Conservation (phyloP, 2,888 invertebrate species). For the Parnassius smintheus region DNA sequence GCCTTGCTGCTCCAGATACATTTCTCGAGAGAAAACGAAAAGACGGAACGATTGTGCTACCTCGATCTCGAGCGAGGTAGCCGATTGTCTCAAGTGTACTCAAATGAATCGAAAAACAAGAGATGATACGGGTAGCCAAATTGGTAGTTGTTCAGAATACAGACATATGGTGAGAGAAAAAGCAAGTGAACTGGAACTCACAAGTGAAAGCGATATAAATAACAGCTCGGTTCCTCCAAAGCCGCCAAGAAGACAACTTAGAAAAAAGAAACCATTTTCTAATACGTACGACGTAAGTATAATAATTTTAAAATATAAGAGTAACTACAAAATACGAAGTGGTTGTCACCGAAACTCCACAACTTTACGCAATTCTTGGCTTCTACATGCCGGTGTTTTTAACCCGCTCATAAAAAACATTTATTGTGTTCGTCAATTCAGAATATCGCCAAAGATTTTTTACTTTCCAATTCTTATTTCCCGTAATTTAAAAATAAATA, state of each 20-base stretch:
- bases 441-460: no score
- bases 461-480: no score
- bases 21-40: slow-evolving; percentile 32
- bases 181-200: slow-evolving; percentile 30
- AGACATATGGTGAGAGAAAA: background rate
- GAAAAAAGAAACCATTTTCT: slow-evolving; percentile 43
- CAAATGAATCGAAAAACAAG: slow-evolving; percentile 30
- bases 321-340: no score
- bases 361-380: no score
- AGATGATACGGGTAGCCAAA: slow-evolving; percentile 40
- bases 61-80: slow-evolving; percentile 30
- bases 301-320: no score
- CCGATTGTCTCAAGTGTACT: slow-evolving; percentile 32
- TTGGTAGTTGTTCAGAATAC: slow-evolving; percentile 40
- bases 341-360: no score
- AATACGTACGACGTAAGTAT: slow-evolving; percentile 38
- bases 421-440: no score
- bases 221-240: slow-evolving; percentile 48
- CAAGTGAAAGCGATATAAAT: slow-evolving; percentile 42
- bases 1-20: slow-evolving; percentile 34
- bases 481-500: no score
- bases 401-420: no score
- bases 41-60: slow-evolving; percentile 32
- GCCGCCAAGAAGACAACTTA: slow-evolving; percentile 44
- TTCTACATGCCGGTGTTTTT: no score